Base-by-base conservation (phyloP, 2,888 invertebrate genomes). In the Cecidostiba fungosa region DNA sequence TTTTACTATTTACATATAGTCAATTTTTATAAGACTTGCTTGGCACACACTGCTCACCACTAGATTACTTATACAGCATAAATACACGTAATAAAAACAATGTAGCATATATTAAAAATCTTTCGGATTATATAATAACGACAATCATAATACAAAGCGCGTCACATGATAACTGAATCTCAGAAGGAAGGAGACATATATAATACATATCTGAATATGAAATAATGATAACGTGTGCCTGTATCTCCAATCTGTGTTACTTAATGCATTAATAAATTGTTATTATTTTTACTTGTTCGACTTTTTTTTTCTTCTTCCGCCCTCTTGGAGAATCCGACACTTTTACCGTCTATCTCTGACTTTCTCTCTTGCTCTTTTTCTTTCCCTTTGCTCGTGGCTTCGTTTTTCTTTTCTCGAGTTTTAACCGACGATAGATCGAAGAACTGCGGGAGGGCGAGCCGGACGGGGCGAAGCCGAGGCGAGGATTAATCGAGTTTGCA, bases 281-380 rank as follows among this genome's bases (percentile, higher is more conserved):
- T 92, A 91, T 91, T 91, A 91, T 91, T 92, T 92, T 91, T 89
- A 91, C 87, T 87, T 85, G 91, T 90, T 91, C 90, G 90, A 87
- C 90, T 91, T 91, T 90, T 89, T 91, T 89, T 81, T 89, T 86
- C 85, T 89, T 89, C 87, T 90, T 87, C 89, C 89, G 90, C 85
- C 88, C 89, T 87, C 47, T 82, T 73, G 43, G 8, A 76, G 26
- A 78, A 87, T 86, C 69, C 23, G 29, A 54, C 19, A 59, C 19
- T 83, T 83, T 59, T 23, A 29, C 85, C 81, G 12, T 39, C 36
- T 66, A 77, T 83, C 74, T 77, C 36, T 73, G 23, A 47, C 16
- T 69, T 8, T 6, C 36, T 32, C 14, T 73, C n/a, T 76, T 10
- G 26, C 8, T 50, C 2, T 14, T 36, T 77, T 26, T 72, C 43